Base-by-base conservation (phyloP, 2,888 invertebrate genomes). In the Pollenia angustigena region DNA sequence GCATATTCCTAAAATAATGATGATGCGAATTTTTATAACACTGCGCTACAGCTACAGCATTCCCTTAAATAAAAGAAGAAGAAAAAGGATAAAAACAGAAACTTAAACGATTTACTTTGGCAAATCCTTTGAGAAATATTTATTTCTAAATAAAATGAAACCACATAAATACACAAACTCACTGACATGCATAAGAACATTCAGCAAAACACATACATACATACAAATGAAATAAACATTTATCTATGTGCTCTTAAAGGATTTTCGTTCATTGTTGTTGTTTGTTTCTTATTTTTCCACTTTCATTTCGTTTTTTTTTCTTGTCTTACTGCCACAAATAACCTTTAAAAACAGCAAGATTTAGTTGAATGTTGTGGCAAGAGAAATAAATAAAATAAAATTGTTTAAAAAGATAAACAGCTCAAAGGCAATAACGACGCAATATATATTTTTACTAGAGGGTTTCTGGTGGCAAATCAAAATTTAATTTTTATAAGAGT, bases 121-220 rank as follows among this genome's bases (percentile, higher is more conserved):
- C 58, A 86, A 86, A 86, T 86, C 86, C 86, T 86, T 86, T 86
- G 86, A 86, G 86, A 86, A 83, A 86, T 86, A 86, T 83, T 83
- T 86, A 86, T 86, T 86, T 83, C 80, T 76, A 80, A 81, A 86
- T 74, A 76, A 86, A 81, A 58, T 71, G 46, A 78, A 72, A 78
- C 23, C n/a, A 14, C 10, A 12, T 44, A 46, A 23, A 64, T 40
- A 74, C 12, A 48, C 32, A 48, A 4, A 48, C 48, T 14, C 9
- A 69, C 44, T n/a, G n/a, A 42, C 54, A 44, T 8, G 11, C 54
- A 42, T 0, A 54, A 14, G n/a, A 8, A 54, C 12, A 18, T 14
- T 52, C 52, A 18, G 42, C n/a, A n/a, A 44, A 18, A 50, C 40
- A 50, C 16, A 50, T n/a, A 40, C 9, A n/a, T 10, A 16, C 52